Percentiles rank a stretch among this genome's conserved stretches.
phyloP scores from a whole-genome alignment of 2,888 invertebrate species.

The Rhopalosiphum nymphaeae region DNA sequence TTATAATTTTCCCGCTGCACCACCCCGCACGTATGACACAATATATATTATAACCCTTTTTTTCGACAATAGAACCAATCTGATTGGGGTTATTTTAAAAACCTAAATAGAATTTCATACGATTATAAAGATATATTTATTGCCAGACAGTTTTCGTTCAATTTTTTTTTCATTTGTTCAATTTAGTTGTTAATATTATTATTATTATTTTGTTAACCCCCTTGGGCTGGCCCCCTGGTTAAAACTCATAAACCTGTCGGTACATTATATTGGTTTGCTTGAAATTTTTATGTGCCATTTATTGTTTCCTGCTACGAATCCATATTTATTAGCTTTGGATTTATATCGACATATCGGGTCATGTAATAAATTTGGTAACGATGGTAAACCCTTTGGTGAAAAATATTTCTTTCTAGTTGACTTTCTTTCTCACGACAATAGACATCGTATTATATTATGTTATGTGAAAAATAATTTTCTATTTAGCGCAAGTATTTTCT shows the following conservation, averaged over 20 bases:
- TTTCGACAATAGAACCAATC: conserved; percentile 46
- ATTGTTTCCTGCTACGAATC: conserved; percentile 46
- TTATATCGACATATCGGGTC: conserved; percentile 47
- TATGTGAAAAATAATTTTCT: conserved; percentile 2
- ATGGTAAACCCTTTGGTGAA: conserved; percentile 51
- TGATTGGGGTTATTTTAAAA: conserved; percentile 60
- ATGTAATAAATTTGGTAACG: conserved; percentile 51
- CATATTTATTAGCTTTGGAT: conserved; percentile 54
- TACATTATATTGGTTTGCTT: conserved; percentile 60
- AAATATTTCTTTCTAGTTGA: not conserved
- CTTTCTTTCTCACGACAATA: conserved; percentile 50
- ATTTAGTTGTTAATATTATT: conserved; percentile 64
- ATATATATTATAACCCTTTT: conserved; percentile 56
- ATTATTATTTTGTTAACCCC: conserved; percentile 59
- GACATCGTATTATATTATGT: not conserved
- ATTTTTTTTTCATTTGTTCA: conserved; percentile 55
- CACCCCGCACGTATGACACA: conserved; percentile 36
- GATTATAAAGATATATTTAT: conserved; percentile 63
- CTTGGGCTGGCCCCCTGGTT: not conserved
- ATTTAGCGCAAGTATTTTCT: not conserved
- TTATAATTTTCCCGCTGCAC: conserved; percentile 49
- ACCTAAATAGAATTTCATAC: conserved; percentile 63
- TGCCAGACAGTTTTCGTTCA: conserved; percentile 60
- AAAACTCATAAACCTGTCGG: conserved; percentile 62
- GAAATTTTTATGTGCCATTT: conserved; percentile 37